Base-by-base conservation (phyloP, 2,113 vertebrate species). In the Argyrosomus japonicus region DNA sequence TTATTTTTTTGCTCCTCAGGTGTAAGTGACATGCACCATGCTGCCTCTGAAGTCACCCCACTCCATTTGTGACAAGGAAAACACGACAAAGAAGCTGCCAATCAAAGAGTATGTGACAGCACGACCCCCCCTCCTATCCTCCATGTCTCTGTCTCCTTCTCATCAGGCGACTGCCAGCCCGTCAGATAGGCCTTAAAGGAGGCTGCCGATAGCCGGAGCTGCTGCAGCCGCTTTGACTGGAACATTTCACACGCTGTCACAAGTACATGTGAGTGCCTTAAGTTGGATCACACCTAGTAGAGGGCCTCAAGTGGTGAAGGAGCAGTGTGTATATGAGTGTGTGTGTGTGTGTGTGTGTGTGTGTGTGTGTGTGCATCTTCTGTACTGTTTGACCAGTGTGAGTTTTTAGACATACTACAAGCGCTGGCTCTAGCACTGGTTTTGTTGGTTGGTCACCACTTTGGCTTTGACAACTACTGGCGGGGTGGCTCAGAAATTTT, bases 171-270 rank as follows among this genome's bases (percentile, higher is more conserved):
- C 81, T 84, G 91, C 77, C 87, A 85, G 86, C 21, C 68, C 51
- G 32, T 87, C 87, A 92, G 91, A 92, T 91, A 93, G 77, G 80
- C 73, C 82, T 74, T 72, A 60, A 69, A 91, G 81, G 82, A 91
- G 83, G 81, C 69, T 1, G 68, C 78, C 45, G 92, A 91, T 92
- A 92, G 81, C 56, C 88, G 62, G 85, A 88, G 84, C 85, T 40
- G 54, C 87, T 12, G 68, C 78, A 78, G 82, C 84, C 81, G 75
- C 87, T 87, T 64, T 70, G 83, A 85, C 87, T 82, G 88, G 88
- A 87, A 88, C 80, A 70, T 90, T 92, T 93, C 89, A 90, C 93
- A 92, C 73, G 56, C 88, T 91, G 90, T 84, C 86, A 92, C 84
- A 74, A 81, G 83, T 62, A 53, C 73, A 75, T 63, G 78, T 45